Percentiles rank a stretch among this genome's conserved stretches.
Evolutionary conservation across 2,113 vertebrate species (phyloP).

Genomic region (Reinhardtius hippoglossoides): DNA sequence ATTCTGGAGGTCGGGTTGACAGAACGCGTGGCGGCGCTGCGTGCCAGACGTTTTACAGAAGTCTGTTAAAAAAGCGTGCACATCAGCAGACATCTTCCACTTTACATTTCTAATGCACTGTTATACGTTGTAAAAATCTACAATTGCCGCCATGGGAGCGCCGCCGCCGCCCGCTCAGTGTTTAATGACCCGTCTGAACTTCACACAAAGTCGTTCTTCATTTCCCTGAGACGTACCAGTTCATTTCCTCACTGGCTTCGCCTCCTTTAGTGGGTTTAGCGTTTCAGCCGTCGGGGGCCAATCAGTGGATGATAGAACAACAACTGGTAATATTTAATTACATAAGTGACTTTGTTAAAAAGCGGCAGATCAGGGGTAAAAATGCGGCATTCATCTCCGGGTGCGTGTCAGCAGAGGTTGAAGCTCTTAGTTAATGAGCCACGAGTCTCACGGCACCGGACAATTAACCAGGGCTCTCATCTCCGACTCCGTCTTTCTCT

Average conservation of each 20-base stretch:
- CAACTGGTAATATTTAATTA: conserved; percentile 65
- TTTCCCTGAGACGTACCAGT: conserved; percentile 1
- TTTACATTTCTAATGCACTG: background rate
- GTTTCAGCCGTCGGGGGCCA: conserved; percentile 26
- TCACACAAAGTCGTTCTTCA: conserved; percentile 13
- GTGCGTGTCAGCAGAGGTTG: conserved; percentile 49
- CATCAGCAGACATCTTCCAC: too few species aligned
- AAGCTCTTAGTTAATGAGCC: conserved; percentile 65
- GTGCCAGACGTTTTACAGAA: too few species aligned
- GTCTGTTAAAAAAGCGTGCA: too few species aligned
- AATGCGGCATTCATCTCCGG: conserved; percentile 35
- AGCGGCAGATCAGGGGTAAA: conserved; percentile 11
- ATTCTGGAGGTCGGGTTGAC: too few species aligned
- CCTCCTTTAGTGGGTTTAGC: conserved; percentile 9
- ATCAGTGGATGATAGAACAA: conserved; percentile 64
- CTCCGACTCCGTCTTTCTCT: conserved; percentile 20
- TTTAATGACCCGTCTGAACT: conserved; percentile 12
- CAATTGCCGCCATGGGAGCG: background rate
- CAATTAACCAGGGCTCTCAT: conserved; percentile 71
- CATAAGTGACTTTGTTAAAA: conserved; percentile 36
- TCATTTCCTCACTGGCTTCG: conserved; percentile 9
- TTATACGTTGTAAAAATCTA: background rate
- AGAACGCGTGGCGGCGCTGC: too few species aligned
- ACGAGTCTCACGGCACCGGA: conserved; percentile 66
- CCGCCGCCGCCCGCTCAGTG: background rate